Evolutionary conservation across 23 tunicate species (phyloP).

Genomic region (Clavelina lepadiformis): DNA sequence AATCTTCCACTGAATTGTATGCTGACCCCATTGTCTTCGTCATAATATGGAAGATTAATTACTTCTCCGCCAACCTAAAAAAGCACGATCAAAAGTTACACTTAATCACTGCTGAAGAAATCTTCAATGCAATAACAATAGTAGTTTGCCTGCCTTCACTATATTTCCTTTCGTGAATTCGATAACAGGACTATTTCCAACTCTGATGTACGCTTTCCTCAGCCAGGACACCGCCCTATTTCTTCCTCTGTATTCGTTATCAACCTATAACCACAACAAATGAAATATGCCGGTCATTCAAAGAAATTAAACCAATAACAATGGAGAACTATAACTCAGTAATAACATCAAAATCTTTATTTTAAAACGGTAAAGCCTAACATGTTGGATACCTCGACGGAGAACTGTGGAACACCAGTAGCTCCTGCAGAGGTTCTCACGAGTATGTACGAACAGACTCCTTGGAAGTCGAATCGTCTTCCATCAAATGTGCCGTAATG

Average conservation of each 20-base stretch:
- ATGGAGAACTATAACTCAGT: too few relatives aligned
- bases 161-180: constrained; percentile 26
- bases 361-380: too few relatives aligned
- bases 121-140: too few relatives aligned
- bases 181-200: constrained; percentile 10
- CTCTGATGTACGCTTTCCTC: constrained; percentile 3
- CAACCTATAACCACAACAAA: too few relatives aligned
- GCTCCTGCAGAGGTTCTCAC: too few relatives aligned
- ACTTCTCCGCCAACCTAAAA: constrained; percentile 20
- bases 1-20: constrained; percentile 2
- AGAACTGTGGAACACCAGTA: constrained; percentile 1
- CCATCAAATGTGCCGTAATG: constrained; percentile 61
- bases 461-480: constrained; percentile 51
- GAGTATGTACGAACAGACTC: constrained; percentile 56
- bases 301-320: too few relatives aligned
- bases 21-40: background rate
- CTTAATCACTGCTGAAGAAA: too few relatives aligned
- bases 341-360: too few relatives aligned
- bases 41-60: constrained; percentile 2
- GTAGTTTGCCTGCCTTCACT: constrained; percentile 5
- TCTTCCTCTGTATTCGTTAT: constrained; percentile 39
- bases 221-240: constrained; percentile 27
- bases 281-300: too few relatives aligned
- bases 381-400: constrained; percentile 27
- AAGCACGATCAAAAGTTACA: background rate